Percentiles rank a stretch among this genome's conserved stretches.
Conservation (phyloP, 2,797 vertebrate species). For the Chrosomus eos region DNA sequence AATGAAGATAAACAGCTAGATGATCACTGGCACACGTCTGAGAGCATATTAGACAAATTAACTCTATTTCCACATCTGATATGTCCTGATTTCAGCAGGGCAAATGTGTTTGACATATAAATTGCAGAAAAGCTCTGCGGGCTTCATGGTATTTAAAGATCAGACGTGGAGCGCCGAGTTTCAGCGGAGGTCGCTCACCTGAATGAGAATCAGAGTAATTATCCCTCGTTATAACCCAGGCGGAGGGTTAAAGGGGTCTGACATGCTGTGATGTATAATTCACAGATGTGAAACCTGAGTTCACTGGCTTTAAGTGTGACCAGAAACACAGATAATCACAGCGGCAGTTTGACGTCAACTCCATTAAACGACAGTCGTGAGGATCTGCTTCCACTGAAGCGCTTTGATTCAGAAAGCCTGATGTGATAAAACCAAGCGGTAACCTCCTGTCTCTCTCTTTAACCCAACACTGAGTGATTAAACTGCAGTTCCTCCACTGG, state of each 20-base stretch:
- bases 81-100: slow-evolving; percentile 28
- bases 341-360: not conserved
- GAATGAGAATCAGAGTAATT: slow-evolving; percentile 75
- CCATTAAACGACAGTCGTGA: not conserved
- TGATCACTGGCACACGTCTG: not conserved
- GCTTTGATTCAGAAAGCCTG: too few species aligned
- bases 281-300: not conserved
- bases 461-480: too few species aligned
- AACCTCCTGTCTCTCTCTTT: too few species aligned
- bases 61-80: slow-evolving; percentile 42
- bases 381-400: too few species aligned
- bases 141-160: slow-evolving; percentile 49
- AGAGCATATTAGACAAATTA: not conserved
- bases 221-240: slow-evolving; percentile 46
- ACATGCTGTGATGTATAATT: slow-evolving; percentile 51
- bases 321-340: not conserved
- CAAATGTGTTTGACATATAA: slow-evolving; percentile 21
- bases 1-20: not conserved
- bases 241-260: slow-evolving; percentile 40
- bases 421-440: not conserved
- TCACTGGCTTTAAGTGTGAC: not conserved
- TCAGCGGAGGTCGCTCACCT: slow-evolving; percentile 61
- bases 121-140: slow-evolving; percentile 35
- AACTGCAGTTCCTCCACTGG: too few species aligned
- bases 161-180: slow-evolving; percentile 2